Percentiles rank a stretch among this genome's conserved stretches.
Conservation (phyloP, 2,888 invertebrate species). For the Sarcophaga subvicina region DNA sequence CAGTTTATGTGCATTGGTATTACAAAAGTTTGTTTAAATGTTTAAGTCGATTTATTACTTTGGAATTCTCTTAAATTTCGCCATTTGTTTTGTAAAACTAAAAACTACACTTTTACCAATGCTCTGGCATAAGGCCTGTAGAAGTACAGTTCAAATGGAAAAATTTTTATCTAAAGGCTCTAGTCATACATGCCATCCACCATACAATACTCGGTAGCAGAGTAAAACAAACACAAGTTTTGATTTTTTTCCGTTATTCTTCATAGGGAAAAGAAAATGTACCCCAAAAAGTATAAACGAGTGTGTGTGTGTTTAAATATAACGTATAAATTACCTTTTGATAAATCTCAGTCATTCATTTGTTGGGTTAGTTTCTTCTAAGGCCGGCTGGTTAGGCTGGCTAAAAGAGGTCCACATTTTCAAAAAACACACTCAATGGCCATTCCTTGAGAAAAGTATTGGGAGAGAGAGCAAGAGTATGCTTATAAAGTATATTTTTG, state of each 20-base stretch:
- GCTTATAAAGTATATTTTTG: constrained; percentile 63
- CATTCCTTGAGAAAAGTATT: background rate
- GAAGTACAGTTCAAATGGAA: constrained; percentile 55
- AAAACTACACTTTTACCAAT: constrained; percentile 69
- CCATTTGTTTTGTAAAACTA: constrained; percentile 76
- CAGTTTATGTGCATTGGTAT: background rate
- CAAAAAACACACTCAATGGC: constrained; percentile 12
- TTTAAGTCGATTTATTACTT: constrained; percentile 78
- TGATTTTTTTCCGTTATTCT: background rate
- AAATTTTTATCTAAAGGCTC: constrained; percentile 66
- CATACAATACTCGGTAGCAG: background rate
- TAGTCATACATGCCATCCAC: constrained; percentile 53
- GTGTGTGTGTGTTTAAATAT: background rate
- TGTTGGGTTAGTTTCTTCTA: constrained; percentile 57
- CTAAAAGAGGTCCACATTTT: constrained; percentile 8
- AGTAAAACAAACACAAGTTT: constrained; percentile 13
- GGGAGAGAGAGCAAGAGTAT: constrained; percentile 9
- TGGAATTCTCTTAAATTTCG: constrained; percentile 78
- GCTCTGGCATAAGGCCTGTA: constrained; percentile 37
- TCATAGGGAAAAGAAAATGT: constrained; percentile 4
- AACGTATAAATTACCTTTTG: constrained; percentile 81
- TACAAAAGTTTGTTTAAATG: constrained; percentile 53
- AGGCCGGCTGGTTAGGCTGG: background rate
- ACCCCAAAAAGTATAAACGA: background rate
- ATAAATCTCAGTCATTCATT: constrained; percentile 80